Evolutionary conservation across 2,113 vertebrate species (phyloP), one percentile per base, ranked within the genome.

Genomic region (Anguilla rostrata): DNA sequence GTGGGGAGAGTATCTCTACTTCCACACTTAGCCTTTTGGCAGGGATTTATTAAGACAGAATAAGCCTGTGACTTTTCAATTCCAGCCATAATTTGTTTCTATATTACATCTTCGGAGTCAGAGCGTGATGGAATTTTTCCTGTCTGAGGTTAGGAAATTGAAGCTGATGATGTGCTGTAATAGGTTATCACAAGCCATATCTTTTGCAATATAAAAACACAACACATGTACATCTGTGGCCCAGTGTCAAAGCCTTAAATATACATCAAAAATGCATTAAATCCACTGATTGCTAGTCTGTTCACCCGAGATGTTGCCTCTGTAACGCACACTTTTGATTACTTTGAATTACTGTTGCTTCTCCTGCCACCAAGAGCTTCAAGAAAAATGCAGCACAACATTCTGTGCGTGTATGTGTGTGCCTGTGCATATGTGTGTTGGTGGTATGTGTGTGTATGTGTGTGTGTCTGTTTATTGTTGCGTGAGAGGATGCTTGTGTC

Each of bases 31-130:
- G 95, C 96, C 96, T 97, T 96, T 97, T 97, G 97, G 96, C 98
- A 97, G 97, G 93, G 94, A 97, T 97, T 98, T 97, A 99, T 99
- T 98, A 98, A 98, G 97, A 97, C 93, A 94, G 97, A 98, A 99
- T 98, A 97, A 98, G 97, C 95, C 94, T 95, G 96, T 97, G 98
- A 98, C 98, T 99, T 99, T 99, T 98, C 98, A 98, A 98, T 99
- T 99, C 97, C 97, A 92, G 96, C 96, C 97, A 98, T 98, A 98
- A 99, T 99, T 99, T 99, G 97, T 99, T 99, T 98, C 97, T 96
- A 96, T 99, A 99, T 98, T 98, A 95, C 96, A 97, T 97, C 97
- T 95, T 90, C 92, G 85, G 95, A 94, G 95, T 94, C 96, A 97
- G 97, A 96, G 96, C 95, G 97, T 97, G 98, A 99, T 98, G 96